A percentile compares a stretch with the other conserved stretches of the same genome.
Evolutionary conservation across 2,888 invertebrate species (phyloP).

Genomic region (Chloromyia formosa): DNA sequence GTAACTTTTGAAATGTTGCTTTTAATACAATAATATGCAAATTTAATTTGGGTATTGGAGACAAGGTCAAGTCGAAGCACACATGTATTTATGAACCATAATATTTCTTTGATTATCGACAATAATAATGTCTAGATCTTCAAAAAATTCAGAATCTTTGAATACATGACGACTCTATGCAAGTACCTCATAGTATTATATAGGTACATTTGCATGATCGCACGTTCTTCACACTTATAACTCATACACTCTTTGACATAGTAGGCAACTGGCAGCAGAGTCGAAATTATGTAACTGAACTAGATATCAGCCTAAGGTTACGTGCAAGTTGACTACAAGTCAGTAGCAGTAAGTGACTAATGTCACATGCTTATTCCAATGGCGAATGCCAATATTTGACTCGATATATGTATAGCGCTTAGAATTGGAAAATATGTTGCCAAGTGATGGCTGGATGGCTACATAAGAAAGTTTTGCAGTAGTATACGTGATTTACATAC

Average conservation of each 20-base stretch:
- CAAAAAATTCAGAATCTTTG: too few relatives aligned
- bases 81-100: too few relatives aligned
- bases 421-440: conserved; percentile 31
- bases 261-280: not conserved
- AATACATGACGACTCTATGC: too few relatives aligned
- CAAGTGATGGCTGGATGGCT: conserved; percentile 15
- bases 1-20: too few relatives aligned
- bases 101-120: too few relatives aligned
- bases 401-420: conserved; percentile 5
- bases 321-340: not conserved
- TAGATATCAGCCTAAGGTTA: conserved; percentile 33
- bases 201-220: not conserved
- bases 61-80: too few relatives aligned
- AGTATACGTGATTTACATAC: conserved; percentile 24
- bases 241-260: too few relatives aligned
- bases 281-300: conserved; percentile 30
- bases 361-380: conserved; percentile 3
- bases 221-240: too few relatives aligned
- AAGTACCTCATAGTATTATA: too few relatives aligned
- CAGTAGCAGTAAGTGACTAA: not conserved
- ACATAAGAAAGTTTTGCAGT: not conserved
- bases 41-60: too few relatives aligned
- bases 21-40: too few relatives aligned
- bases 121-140: too few relatives aligned
- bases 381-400: conserved; percentile 27